phyloP scores from a whole-genome alignment of 2,113 vertebrate species.

The Xenopus tropicalis region DNA sequence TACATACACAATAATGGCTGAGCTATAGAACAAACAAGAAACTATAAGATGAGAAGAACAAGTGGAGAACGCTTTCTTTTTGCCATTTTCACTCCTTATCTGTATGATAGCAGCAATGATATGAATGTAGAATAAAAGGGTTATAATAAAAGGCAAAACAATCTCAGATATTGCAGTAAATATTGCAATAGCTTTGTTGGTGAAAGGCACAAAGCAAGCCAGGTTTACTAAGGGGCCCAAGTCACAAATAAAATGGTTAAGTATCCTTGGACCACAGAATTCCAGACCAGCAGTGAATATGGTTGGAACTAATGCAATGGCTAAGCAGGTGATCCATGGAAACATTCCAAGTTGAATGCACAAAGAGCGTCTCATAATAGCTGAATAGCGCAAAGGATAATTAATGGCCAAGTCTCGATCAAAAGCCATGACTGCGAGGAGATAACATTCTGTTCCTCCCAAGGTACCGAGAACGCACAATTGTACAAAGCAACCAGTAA shows the following conservation, averaged over 20 bases:
- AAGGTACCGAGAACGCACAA: neutral
- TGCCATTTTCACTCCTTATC: neutral
- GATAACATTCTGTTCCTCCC: constrained; percentile 10
- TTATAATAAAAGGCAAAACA: neutral
- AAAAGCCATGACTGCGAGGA: constrained; percentile 48
- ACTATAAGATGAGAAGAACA: constrained; percentile 33
- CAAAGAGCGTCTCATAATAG: constrained; percentile 46
- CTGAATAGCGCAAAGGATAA: constrained; percentile 48
- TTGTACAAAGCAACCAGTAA: constrained; percentile 20
- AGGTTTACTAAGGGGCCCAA: constrained; percentile 48
- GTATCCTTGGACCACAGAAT: constrained; percentile 52
- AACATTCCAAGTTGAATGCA: constrained; percentile 40
- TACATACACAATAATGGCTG: constrained; percentile 6
- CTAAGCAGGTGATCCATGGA: constrained; percentile 36
- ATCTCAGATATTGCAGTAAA: constrained; percentile 14
- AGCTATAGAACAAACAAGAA: neutral
- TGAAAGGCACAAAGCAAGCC: constrained; percentile 48
- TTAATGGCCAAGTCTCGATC: constrained; percentile 52
- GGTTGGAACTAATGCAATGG: constrained; percentile 3
- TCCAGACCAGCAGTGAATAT: constrained; percentile 49
- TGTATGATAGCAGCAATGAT: neutral
- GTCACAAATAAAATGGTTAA: constrained; percentile 54
- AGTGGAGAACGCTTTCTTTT: constrained; percentile 20
- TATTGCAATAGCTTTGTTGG: constrained; percentile 43
- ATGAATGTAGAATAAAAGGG: neutral